Conservation (phyloP, 1,140 invertebrate genomes). For the Propsilocerus akamusi region DNA sequence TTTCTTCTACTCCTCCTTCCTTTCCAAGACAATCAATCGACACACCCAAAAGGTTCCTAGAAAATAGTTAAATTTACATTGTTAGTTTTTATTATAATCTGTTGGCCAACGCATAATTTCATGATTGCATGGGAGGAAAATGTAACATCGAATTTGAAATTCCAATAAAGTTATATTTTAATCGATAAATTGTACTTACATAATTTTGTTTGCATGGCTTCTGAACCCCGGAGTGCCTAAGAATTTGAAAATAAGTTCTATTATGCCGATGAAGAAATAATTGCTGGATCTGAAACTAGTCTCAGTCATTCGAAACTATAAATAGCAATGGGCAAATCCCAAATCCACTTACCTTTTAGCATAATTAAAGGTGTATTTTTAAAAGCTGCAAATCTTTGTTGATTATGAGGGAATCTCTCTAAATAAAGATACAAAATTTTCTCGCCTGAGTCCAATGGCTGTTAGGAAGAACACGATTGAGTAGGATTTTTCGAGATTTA, state of each 20-base stretch:
- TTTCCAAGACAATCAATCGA: background rate
- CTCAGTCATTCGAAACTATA: no score
- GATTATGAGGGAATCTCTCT: conserved; percentile 20
- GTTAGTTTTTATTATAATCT: no score
- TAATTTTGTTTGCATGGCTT: background rate
- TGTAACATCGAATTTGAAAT: no score
- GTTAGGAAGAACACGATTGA: background rate
- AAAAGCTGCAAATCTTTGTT: conserved; percentile 20
- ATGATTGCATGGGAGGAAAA: no score
- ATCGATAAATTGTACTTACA: no score
- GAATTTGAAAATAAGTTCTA: no score
- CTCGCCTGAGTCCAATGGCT: conserved; percentile 19
- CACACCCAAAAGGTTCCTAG: background rate
- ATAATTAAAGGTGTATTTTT: conserved; percentile 17
- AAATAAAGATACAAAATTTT: conserved; percentile 18
- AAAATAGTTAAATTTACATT: no score
- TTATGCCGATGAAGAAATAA: no score
- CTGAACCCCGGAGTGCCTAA: background rate
- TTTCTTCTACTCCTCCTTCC: background rate
- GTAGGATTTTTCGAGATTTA: background rate
- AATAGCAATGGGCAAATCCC: no score
- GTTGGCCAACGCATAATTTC: no score
- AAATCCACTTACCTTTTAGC: conserved; percentile 13
- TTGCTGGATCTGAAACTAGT: no score
- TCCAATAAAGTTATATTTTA: no score